phyloP scores from a whole-genome alignment of 2,113 vertebrate species.

The Pagrus major region DNA sequence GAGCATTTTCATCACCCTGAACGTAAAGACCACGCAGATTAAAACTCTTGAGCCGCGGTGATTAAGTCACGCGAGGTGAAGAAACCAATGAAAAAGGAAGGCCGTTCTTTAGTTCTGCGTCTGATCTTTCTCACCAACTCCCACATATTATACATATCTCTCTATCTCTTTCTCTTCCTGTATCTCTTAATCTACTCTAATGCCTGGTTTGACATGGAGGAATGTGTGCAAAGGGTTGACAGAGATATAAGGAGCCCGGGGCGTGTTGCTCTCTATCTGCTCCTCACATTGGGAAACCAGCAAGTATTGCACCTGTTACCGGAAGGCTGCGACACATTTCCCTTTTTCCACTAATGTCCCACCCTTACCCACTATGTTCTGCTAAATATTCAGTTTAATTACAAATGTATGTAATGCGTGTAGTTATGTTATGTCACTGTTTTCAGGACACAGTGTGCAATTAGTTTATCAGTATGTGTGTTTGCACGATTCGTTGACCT shows the following conservation, averaged over 20 bases:
- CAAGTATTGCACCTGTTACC: conserved; percentile 63
- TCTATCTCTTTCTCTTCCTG: conserved; percentile 42
- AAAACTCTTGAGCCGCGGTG: background rate
- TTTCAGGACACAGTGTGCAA: background rate
- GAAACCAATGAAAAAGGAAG: background rate
- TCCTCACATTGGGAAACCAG: conserved; percentile 29
- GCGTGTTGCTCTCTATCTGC: background rate
- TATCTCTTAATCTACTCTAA: conserved; percentile 47
- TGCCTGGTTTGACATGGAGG: conserved; percentile 57
- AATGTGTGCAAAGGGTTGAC: conserved; percentile 59
- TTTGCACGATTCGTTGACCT: conserved; percentile 42
- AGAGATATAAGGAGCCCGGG: conserved; percentile 53
- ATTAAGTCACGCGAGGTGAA: background rate
- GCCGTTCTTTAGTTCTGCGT: background rate
- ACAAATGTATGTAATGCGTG: too few relatives aligned
- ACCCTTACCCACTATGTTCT: background rate
- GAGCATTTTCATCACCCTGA: background rate
- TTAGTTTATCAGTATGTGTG: conserved; percentile 9
- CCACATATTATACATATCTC: conserved; percentile 32
- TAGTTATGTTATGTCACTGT: too few relatives aligned
- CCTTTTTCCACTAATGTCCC: background rate
- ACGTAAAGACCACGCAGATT: background rate
- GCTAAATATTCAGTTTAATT: too few relatives aligned
- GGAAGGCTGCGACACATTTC: background rate
- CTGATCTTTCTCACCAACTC: conserved; percentile 22